Evolutionary conservation across 2,888 invertebrate genomes (phyloP).

Genomic region (Amphipyra berbera): DNA sequence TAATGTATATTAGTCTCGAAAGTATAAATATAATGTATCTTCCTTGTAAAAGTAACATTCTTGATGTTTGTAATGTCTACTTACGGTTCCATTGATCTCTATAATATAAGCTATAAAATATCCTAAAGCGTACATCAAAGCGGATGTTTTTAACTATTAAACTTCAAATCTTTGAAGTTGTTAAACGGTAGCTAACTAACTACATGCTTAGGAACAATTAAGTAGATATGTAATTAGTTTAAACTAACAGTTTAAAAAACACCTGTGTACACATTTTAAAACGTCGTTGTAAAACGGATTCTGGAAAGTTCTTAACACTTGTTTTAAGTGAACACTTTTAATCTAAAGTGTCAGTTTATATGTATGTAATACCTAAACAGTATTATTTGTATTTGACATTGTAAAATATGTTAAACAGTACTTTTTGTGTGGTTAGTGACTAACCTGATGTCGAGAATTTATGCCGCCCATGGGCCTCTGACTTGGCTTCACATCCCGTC

Average conservation of each 20-base stretch:
- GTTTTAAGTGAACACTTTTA: too few species aligned
- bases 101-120: slow-evolving; percentile 32
- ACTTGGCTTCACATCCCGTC: too few species aligned
- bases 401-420: too few species aligned
- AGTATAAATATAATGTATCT: neutral
- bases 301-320: neutral
- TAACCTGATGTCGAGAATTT: too few species aligned
- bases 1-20: neutral
- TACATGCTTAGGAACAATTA: slow-evolving; percentile 10
- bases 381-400: too few species aligned
- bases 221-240: neutral
- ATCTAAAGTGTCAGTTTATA: too few species aligned
- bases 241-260: neutral
- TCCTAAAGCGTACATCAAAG: slow-evolving; percentile 40
- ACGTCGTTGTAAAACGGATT: neutral
- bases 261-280: neutral
- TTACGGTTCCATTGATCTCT: slow-evolving; percentile 31
- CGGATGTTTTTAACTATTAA: slow-evolving; percentile 28
- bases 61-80: slow-evolving; percentile 9
- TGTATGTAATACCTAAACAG: too few species aligned
- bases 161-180: slow-evolving; percentile 44
- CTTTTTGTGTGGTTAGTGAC: too few species aligned
- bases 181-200: slow-evolving; percentile 6
- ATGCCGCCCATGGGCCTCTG: too few species aligned
- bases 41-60: neutral